Evolutionary conservation across 2,797 vertebrate species (phyloP).

Genomic region (Pachyuromys duprasi): DNA sequence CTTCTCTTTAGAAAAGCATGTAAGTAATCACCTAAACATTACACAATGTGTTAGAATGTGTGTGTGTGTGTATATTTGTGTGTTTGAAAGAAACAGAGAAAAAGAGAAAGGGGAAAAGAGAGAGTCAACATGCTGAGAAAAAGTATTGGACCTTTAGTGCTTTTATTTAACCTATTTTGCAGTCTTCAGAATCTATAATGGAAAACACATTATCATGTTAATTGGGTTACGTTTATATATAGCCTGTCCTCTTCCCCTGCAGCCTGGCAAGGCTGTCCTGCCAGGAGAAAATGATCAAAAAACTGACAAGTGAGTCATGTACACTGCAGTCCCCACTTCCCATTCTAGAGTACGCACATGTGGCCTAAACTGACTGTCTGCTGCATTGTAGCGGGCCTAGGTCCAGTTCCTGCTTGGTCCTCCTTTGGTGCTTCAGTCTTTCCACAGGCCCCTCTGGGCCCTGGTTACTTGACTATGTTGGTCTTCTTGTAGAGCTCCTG

Average conservation of each 20-base stretch:
- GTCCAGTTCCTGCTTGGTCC: too few species aligned
- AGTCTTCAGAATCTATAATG: not conserved
- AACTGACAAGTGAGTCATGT: too few species aligned
- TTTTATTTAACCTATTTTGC: not conserved
- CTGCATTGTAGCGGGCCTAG: too few species aligned
- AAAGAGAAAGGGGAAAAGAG: not conserved
- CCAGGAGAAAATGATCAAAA: too few species aligned
- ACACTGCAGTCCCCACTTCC: too few species aligned
- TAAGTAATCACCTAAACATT: not conserved
- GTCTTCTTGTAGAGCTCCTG: too few species aligned
- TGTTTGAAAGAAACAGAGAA: not conserved
- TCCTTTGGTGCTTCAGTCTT: too few species aligned
- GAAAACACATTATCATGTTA: not conserved
- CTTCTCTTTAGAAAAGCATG: not conserved
- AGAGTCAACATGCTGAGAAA: not conserved
- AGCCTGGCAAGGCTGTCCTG: not conserved
- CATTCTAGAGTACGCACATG: too few species aligned
- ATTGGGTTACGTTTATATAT: not conserved
- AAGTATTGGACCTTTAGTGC: too few species aligned
- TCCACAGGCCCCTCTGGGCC: too few species aligned
- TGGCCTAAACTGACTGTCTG: too few species aligned
- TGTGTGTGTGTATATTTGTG: not conserved
- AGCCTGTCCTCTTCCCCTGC: not conserved
- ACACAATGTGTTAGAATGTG: not conserved
- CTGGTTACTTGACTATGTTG: too few species aligned